phyloP scores from a whole-genome alignment of 1,140 invertebrate species.

The Pinna nobilis region DNA sequence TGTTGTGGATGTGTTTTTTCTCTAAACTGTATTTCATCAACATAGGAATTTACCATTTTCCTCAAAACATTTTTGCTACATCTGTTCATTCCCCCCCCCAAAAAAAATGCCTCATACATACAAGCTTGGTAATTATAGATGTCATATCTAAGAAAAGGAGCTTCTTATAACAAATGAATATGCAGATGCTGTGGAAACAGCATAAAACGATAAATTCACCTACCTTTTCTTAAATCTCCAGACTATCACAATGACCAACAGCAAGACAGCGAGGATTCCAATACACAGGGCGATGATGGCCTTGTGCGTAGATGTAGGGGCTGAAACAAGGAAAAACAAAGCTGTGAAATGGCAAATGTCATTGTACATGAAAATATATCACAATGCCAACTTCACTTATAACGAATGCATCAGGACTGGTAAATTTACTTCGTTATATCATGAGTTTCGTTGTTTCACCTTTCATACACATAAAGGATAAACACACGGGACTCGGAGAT shows the following conservation, averaged over 20 bases:
- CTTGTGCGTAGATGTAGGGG: neutral
- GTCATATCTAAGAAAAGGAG: too few relatives aligned
- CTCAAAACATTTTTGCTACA: neutral
- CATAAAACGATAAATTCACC: conserved; percentile 3
- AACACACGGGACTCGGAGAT: too few relatives aligned
- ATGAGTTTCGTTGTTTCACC: too few relatives aligned
- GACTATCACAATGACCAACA: conserved; percentile 58
- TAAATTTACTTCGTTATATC: neutral
- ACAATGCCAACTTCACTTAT: neutral
- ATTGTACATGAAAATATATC: neutral
- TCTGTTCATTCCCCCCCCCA: neutral
- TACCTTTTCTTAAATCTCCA: conserved; percentile 59
- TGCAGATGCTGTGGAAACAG: neutral
- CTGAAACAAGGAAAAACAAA: conserved; percentile 14
- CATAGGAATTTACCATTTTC: neutral
- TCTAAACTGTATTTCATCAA: too few relatives aligned
- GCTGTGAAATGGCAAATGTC: neutral
- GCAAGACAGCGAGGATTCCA: conserved; percentile 63
- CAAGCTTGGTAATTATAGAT: too few relatives aligned
- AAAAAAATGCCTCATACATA: too few relatives aligned
- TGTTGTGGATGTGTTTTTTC: too few relatives aligned
- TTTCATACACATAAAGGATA: conserved; percentile 1
- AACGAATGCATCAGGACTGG: neutral
- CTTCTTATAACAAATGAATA: too few relatives aligned
- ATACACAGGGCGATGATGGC: conserved; percentile 54